These are phyloP conservation scores for Danaus melanippus DNA, from an alignment of 1,140 invertebrate genomes.

Conservation along the genomic window DNA sequence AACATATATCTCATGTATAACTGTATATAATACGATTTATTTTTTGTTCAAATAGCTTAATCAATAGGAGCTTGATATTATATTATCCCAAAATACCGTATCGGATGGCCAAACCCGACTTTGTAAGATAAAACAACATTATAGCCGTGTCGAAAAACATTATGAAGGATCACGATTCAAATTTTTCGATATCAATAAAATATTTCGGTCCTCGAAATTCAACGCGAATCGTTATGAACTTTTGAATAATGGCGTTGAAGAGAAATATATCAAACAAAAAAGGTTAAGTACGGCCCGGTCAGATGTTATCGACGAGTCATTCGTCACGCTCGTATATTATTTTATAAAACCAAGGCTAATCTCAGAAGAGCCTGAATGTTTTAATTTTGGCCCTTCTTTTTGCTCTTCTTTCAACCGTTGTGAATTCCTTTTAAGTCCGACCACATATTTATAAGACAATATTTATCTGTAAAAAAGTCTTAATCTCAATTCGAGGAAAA, in stretches of 20 bases:
- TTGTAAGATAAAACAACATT: slow-evolving; percentile 41
- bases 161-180: slow-evolving; percentile 50
- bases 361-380: slow-evolving; percentile 53
- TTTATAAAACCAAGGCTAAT: slow-evolving; percentile 65
- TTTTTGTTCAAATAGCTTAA: slow-evolving; percentile 20
- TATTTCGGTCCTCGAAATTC: slow-evolving; percentile 47
- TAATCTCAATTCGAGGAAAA: slow-evolving; percentile 41
- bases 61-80: slow-evolving; percentile 33
- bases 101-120: slow-evolving; percentile 28
- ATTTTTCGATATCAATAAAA: slow-evolving; percentile 66
- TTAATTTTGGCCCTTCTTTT: slow-evolving; percentile 61
- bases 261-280: slow-evolving; percentile 66
- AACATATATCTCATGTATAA: too few species aligned
- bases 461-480: slow-evolving; percentile 34
- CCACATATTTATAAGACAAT: slow-evolving; percentile 45
- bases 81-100: slow-evolving; percentile 29
- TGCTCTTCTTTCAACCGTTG: slow-evolving; percentile 35
- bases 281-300: slow-evolving; percentile 57
- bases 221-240: slow-evolving; percentile 62
- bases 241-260: slow-evolving; percentile 66
- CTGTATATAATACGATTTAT: too few species aligned
- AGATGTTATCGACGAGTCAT: slow-evolving; percentile 64
- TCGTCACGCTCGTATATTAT: slow-evolving; percentile 68
- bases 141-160: slow-evolving; percentile 39
- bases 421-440: slow-evolving; percentile 50